These are phyloP conservation scores for Drosophila dunni DNA, from an alignment of 1,140 invertebrate species.

Conservation along the genomic window DNA sequence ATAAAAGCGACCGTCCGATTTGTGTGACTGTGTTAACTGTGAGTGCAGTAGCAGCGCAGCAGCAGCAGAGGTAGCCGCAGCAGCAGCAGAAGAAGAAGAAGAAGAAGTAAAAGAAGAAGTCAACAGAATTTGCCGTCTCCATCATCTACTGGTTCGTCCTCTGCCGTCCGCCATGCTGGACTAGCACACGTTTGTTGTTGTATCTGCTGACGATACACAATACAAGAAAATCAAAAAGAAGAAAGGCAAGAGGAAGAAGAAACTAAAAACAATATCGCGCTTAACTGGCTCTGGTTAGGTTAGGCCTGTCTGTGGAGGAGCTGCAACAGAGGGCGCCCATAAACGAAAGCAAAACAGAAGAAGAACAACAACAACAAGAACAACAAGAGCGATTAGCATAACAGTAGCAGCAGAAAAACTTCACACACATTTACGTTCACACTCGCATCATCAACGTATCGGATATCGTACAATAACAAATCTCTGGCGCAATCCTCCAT, in stretches of 20 bases:
- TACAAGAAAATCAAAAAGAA: conserved; percentile 34
- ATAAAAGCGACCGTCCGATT: conserved; percentile 15
- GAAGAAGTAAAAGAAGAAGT: conserved; percentile 17
- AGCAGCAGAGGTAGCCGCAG: conserved; percentile 2
- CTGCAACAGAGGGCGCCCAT: conserved; percentile 66
- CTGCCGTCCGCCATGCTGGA: conserved; percentile 71
- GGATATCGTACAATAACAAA: conserved; percentile 3
- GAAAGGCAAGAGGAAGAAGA: neutral
- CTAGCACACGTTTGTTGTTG: conserved; percentile 65
- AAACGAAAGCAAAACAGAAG: conserved; percentile 8
- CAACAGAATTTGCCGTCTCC: conserved; percentile 40
- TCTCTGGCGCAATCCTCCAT: conserved; percentile 52
- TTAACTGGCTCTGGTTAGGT: conserved; percentile 69
- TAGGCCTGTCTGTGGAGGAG: conserved; percentile 79
- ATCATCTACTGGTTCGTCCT: conserved; percentile 32
- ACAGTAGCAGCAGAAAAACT: conserved; percentile 2
- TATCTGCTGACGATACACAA: conserved; percentile 56
- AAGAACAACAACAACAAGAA: conserved; percentile 5
- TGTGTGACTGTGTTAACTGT: conserved; percentile 1
- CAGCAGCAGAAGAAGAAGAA: conserved; percentile 9
- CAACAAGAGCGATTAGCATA: conserved; percentile 1
- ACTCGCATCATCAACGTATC: conserved; percentile 7
- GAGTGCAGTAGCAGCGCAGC: neutral
- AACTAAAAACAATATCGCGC: conserved; percentile 40
- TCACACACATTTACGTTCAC: neutral